Base-by-base conservation (phyloP, 2,113 vertebrate species). In the Pomatorhinus ruficollis region DNA sequence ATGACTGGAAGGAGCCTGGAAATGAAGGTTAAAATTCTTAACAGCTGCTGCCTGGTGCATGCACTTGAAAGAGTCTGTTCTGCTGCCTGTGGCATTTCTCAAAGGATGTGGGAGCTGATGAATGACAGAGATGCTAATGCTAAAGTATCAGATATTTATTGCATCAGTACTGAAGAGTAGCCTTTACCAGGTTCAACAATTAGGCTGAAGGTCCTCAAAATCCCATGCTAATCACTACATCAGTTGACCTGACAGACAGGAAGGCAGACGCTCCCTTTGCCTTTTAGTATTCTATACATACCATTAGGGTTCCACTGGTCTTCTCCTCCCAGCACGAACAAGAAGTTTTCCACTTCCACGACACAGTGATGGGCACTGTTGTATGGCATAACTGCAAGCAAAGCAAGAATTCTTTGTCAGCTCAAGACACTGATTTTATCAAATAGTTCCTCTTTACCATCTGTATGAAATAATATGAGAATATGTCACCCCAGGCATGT, bases 281-380 rank as follows among this genome's bases (percentile, higher is more conserved):
- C 27, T 87, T 78, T 82, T 37, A 65, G 77, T 80, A 56, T 83
- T 70, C 21, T 52, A 5, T 93, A 97, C 89, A 35, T 95, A 99
- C 99, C 99, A 37, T 99, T 99, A 37, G 99, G 99, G 96, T 99
- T 99, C 99, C 99, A 99, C 47, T 99, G 99, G 98, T 99, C 99
- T 98, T 99, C 99, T 98, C 99, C 99, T 44, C 99, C 99, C 59
- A 99, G 93, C 88, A 99, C 98, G 16, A 99, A 98, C 95, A 99
- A 97, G 97, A 99, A 99, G 98, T 99, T 99, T 97, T 99, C 99
- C 91, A 99, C 99, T 97, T 99, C 99, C 83, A 99, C 99, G 9
- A 99, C 99, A 64, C 99, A 99, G 97, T 99, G 99, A 98, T 99
- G 99, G 57, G 99, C 99, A 17, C 99, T 99, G 98, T 99, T 99